Evolutionary conservation across 2,797 vertebrate genomes (phyloP), one percentile per base, ranked within the genome.

Genomic region (Prionace glauca): DNA sequence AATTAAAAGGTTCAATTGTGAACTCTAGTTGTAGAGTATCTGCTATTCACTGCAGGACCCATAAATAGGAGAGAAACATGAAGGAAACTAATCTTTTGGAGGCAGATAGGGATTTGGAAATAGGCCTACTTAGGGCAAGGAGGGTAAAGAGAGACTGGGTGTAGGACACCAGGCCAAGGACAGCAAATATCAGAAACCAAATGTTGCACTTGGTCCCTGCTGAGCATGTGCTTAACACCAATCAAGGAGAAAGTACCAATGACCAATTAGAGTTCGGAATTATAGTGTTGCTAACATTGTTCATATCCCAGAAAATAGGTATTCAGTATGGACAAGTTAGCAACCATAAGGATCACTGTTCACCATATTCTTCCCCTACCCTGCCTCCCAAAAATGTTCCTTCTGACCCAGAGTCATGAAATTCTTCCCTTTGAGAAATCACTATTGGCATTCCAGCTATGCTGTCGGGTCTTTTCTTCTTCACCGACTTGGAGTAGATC

Each of bases 321-420:
- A 92, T 92, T 69, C 20, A 36, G 90, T 69, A 36, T n/a, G 62
- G n/a, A 92, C 9, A 69, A 67, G 65, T 92, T 69, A 69, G 62
- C 45, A 95, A 12, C 65, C 36, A 72, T 41, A 2, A 72, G 71
- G 45, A 95, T 95, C 77, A 50, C 9, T 12, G 14, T 95, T 72
- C 71, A n/a, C 81, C 45, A 2, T 65, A 91, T 65, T 91, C 88
- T 65, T 91, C 41, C 92, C 41, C 67, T 24, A 24, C 90, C 65
- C 36, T 41, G 16, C 29, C 71, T 74, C 71, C 24, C 36, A 94
- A 32, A 95, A 18, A 29, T 41, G 41, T 95, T 74, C 26, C 93
- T 77, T 95, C 26, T 77, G 93, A 92, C 29, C 92, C 93, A 95
- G 71, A 69, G 93, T 95, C 93, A 95, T n/a, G 41, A 72, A 95